These are phyloP conservation scores for Brachypalpus laphriformis DNA, from an alignment of 2,888 invertebrate genomes.

Conservation along the genomic window DNA sequence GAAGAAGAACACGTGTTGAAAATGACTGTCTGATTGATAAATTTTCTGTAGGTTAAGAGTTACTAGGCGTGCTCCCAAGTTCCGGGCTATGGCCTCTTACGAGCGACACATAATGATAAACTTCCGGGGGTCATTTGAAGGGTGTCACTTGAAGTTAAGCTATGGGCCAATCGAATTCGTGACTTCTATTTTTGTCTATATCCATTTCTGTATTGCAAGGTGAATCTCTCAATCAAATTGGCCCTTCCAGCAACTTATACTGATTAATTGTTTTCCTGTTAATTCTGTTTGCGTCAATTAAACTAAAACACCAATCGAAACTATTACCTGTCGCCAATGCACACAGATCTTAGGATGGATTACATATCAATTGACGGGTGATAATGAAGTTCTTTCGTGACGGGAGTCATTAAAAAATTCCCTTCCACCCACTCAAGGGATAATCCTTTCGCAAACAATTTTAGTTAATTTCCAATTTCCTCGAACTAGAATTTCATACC, in stretches of 20 bases:
- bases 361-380: neutral
- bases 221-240: neutral
- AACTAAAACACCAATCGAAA: neutral
- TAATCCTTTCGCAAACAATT: too few species aligned
- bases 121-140: neutral
- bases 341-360: neutral
- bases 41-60: too few species aligned
- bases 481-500: neutral
- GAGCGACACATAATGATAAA: neutral
- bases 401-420: neutral
- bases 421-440: neutral
- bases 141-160: neutral
- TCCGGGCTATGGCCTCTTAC: neutral
- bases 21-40: too few species aligned
- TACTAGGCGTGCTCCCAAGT: too few species aligned
- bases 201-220: too few species aligned
- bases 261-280: neutral
- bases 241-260: neutral
- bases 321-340: neutral
- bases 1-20: too few species aligned
- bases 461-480: neutral
- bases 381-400: constrained; percentile 4
- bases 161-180: neutral
- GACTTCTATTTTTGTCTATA: neutral
- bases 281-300: neutral